Base-by-base conservation (phyloP, 2,888 invertebrate genomes). In the Orchesellides sinensis region DNA sequence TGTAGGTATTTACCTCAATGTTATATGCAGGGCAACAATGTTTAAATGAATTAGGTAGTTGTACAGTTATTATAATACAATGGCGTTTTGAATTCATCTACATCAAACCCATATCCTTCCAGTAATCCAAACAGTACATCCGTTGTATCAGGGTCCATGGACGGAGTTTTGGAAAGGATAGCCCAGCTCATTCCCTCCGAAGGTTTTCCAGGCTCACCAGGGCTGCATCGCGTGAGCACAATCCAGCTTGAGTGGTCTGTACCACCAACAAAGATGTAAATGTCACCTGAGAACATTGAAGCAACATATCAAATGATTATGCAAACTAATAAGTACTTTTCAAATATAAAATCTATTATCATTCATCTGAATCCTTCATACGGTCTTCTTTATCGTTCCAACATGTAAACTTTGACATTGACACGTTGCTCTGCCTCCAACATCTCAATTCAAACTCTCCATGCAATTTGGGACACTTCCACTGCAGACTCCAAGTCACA, bases 41-140 rank as follows among this genome's bases (percentile, higher is more conserved):
- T n/a, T n/a, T n/a, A n/a, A n/a, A n/a, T n/a, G n/a, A n/a, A n/a
- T n/a, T n/a, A n/a, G n/a, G n/a, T n/a, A n/a, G 32, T 27, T 4
- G 40, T 25, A 19, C 83, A 83, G 68, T 35, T 23, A 5, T 74
- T n/a, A 25, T 83, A 83, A 1, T 27, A 14, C 29, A 83, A 56
- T 27, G 23, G 17, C 3, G 74, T 32, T 63, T 73, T 73, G 32
- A 78, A 83, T 6, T 72, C 68, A 0, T 52, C 47, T 3, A 78
- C 73, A 21, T 84, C 81, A 63, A 84, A 84, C 10, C 84, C 84
- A 56, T 84, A 84, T 45, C 84, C 84, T 35, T 84, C 84, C 14
- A 84, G 25, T 35, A 84, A 14, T 2, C 77, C 78, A 40, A 84
- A 73, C 23, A 84, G 8, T 0, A 84, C 84, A n/a, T 78, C 63